These are phyloP conservation scores for Timema cristinae DNA, from an alignment of 2,888 invertebrate species.

Conservation along the genomic window DNA sequence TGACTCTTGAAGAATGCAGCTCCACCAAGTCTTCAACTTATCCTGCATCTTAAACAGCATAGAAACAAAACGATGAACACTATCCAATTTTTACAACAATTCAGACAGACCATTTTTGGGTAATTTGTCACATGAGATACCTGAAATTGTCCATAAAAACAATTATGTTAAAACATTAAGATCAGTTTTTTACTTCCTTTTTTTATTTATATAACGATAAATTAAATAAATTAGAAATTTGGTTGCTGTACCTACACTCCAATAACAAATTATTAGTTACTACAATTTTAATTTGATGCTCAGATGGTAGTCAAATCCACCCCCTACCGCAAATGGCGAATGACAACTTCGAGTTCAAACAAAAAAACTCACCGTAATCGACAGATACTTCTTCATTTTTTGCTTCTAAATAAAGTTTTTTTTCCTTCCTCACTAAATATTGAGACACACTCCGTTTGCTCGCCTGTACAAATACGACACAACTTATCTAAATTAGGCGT, in stretches of 20 bases:
- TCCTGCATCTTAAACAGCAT: conserved; percentile 62
- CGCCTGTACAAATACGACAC: conserved; percentile 63
- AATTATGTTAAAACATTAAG: no score
- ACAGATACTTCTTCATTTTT: conserved; percentile 61
- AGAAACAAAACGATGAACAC: conserved; percentile 62
- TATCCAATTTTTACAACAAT: conserved; percentile 60
- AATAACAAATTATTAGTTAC: not conserved
- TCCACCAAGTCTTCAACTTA: conserved; percentile 45
- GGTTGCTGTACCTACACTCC: no score
- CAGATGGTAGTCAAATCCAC: conserved; percentile 12
- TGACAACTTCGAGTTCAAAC: conserved; percentile 20
- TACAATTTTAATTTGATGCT: not conserved
- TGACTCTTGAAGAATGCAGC: conserved; percentile 35
- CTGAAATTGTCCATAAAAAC: no score
- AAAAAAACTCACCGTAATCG: conserved; percentile 55
- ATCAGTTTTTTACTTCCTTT: no score
- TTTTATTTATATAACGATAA: no score
- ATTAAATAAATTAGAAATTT: no score
- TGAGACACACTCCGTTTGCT: conserved; percentile 55
- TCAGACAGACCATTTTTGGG: conserved; percentile 64
- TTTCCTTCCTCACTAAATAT: conserved; percentile 64
- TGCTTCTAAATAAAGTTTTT: conserved; percentile 13
- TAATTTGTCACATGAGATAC: no score
- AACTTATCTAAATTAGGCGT: conserved; percentile 45
- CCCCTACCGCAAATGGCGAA: conserved; percentile 30